phyloP scores from a whole-genome alignment of 2,888 invertebrate genomes.

The Carterocephalus palaemon region DNA sequence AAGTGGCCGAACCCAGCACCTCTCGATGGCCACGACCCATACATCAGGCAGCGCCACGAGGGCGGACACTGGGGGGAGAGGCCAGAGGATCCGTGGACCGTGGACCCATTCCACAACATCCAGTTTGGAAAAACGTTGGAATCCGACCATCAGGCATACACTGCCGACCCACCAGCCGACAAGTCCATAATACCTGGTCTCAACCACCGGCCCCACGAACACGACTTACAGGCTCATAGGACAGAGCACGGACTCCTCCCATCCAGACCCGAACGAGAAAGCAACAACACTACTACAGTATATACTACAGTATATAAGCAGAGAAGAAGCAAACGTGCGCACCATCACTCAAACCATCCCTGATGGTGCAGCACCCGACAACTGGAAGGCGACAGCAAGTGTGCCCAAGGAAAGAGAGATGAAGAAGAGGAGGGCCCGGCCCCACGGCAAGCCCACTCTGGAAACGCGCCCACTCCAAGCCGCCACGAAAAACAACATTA shows the following conservation, averaged over 20 bases:
- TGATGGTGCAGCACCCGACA: not conserved
- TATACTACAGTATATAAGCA: constrained; percentile 15
- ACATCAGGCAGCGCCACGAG: too few relatives aligned
- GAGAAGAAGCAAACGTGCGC: constrained; percentile 22
- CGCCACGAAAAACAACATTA: constrained; percentile 23
- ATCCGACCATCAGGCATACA: constrained; percentile 3
- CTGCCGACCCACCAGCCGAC: not conserved
- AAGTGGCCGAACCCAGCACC: too few relatives aligned
- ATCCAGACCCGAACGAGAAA: constrained; percentile 3
- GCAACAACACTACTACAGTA: constrained; percentile 15
- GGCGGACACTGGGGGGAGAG: too few relatives aligned
- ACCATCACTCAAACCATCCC: constrained; percentile 15
- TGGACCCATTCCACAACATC: too few relatives aligned
- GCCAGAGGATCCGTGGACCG: too few relatives aligned
- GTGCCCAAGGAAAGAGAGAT: constrained; percentile 23
- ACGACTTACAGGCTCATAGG: constrained; percentile 17
- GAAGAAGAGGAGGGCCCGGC: constrained; percentile 24
- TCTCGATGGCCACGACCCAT: too few relatives aligned
- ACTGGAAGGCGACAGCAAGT: constrained; percentile 15
- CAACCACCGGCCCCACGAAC: constrained; percentile 20
- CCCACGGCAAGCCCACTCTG: constrained; percentile 20
- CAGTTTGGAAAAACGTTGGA: not conserved
- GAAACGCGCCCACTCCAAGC: constrained; percentile 24
- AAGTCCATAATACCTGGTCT: constrained; percentile 2
- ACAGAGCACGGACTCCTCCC: constrained; percentile 10